phyloP scores from a whole-genome alignment of 1,140 invertebrate genomes.

The Sminthurinus signatus region DNA sequence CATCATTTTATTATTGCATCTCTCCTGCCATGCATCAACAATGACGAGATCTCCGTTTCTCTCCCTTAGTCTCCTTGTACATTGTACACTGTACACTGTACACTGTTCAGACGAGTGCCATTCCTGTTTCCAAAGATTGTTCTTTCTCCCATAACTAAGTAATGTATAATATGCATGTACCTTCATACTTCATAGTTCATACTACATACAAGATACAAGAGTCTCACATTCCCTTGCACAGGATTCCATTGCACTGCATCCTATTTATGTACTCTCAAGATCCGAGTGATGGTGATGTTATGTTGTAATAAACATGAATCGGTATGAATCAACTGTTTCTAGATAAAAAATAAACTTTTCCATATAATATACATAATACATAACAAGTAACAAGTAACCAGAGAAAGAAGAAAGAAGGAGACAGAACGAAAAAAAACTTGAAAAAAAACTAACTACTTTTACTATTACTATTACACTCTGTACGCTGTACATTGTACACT shows the following conservation, averaged over 20 bases:
- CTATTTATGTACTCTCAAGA: too few species aligned
- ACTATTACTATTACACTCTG: too few species aligned
- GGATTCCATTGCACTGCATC: neutral
- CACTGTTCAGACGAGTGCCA: too few species aligned
- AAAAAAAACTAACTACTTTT: too few species aligned
- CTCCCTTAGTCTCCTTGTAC: too few species aligned
- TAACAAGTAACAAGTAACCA: too few species aligned
- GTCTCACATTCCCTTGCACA: neutral
- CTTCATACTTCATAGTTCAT: neutral
- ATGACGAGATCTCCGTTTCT: neutral
- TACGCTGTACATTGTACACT: too few species aligned
- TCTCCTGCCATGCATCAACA: constrained; percentile 15
- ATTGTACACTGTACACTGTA: too few species aligned
- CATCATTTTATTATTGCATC: constrained; percentile 16
- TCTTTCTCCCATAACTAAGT: constrained; percentile 1
- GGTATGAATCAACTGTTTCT: constrained; percentile 4
- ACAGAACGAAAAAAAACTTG: too few species aligned
- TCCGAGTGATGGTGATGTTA: neutral
- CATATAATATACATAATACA: too few species aligned
- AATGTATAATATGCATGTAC: neutral
- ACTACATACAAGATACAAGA: neutral
- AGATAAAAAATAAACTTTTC: neutral
- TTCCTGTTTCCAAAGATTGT: constrained; percentile 2
- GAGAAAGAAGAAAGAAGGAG: too few species aligned
- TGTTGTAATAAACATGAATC: constrained; percentile 1